phyloP scores from a whole-genome alignment of 2,888 invertebrate genomes.

The Lobophora halterata region DNA sequence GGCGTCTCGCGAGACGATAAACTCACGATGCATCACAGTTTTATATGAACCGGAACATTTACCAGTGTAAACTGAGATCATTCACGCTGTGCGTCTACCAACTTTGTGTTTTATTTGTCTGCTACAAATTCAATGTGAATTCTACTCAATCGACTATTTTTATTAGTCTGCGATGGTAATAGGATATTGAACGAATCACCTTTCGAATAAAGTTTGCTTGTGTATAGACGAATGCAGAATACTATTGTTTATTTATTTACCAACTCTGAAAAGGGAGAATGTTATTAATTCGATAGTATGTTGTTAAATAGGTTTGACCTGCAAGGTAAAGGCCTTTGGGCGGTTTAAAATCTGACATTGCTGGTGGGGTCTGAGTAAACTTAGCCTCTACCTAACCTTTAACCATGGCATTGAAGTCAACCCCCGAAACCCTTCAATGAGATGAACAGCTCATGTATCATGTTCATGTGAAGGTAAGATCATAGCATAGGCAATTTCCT shows the following conservation, averaged over 20 bases:
- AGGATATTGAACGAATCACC: conserved; percentile 24
- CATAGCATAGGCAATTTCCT: no score
- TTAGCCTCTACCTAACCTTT: no score
- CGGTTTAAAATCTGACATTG: no score
- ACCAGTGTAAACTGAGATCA: conserved; percentile 58
- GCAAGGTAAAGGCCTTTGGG: no score
- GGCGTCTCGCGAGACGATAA: conserved; percentile 34
- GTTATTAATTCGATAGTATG: no score
- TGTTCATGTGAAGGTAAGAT: no score
- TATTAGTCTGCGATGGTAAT: conserved; percentile 34
- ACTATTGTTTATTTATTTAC: conserved; percentile 7
- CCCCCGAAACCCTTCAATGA: no score
- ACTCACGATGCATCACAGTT: conserved; percentile 41
- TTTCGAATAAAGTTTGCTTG: conserved; percentile 22
- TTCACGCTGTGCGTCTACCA: conserved; percentile 48
- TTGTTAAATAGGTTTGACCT: no score
- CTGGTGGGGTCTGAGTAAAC: no score
- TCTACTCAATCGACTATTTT: conserved; percentile 27
- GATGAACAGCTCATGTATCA: no score
- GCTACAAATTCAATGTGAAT: conserved; percentile 28
- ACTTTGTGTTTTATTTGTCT: conserved; percentile 41
- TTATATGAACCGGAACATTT: conserved; percentile 60
- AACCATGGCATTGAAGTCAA: no score
- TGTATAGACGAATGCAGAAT: conserved; percentile 17
- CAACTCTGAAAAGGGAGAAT: no score